A percentile compares a stretch with the other conserved stretches of the same genome.
Evolutionary conservation across 2,113 vertebrate species (phyloP).

Genomic region (Gorsachius goisagi): DNA sequence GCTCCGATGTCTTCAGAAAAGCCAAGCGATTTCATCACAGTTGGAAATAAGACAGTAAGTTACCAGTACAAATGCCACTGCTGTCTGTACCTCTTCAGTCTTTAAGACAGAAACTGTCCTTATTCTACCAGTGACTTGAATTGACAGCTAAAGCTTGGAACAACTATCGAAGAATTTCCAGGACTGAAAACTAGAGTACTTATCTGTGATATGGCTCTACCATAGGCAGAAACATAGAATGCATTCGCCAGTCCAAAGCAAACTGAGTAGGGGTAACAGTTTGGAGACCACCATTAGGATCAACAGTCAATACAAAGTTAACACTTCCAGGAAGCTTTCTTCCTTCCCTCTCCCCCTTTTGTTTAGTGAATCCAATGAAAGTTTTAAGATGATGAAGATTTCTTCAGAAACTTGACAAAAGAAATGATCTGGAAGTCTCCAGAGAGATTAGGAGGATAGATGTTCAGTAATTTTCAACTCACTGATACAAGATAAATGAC

Average conservation of each 20-base stretch:
- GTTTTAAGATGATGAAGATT: slow-evolving; percentile 22
- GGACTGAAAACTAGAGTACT: not conserved
- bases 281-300: not conserved
- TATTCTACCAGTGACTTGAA: not conserved
- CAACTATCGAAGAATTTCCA: not conserved
- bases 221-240: not conserved
- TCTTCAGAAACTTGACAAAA: slow-evolving; percentile 12
- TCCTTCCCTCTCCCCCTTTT: not conserved
- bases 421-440: not conserved
- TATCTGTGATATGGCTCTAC: not conserved
- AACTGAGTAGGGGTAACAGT: not conserved
- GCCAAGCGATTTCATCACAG: not conserved
- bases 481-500: not conserved
- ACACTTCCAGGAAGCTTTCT: not conserved
- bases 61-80: not conserved
- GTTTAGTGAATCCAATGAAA: not conserved
- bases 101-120: not conserved
- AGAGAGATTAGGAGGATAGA: not conserved
- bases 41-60: not conserved
- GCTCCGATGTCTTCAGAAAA: not conserved
- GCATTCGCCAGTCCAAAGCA: not conserved
- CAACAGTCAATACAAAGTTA: not conserved
- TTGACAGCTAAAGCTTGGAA: not conserved
- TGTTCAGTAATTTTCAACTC: not conserved
- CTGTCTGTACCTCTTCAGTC: not conserved